Percentiles rank a stretch among this genome's conserved stretches.
These are phyloP conservation scores for Rhinophrynus dorsalis DNA, from an alignment of 2,797 vertebrate species.

Conservation along the genomic window DNA sequence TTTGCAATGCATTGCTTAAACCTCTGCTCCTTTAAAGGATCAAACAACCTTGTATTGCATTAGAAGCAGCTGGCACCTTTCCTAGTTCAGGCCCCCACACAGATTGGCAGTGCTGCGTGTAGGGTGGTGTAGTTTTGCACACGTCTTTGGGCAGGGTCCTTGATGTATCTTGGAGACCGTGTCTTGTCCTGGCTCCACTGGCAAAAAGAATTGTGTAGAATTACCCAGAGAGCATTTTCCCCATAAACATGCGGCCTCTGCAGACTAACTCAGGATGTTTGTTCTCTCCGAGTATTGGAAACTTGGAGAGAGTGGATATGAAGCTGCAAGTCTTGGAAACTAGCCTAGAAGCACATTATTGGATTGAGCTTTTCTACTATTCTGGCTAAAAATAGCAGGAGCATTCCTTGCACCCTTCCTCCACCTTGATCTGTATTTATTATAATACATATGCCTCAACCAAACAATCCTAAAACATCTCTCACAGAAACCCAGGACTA, in stretches of 20 bases:
- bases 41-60: no score
- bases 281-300: constrained; percentile 11
- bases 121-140: not conserved
- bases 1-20: no score
- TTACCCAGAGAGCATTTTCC: not conserved
- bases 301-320: constrained; percentile 9
- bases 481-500: no score
- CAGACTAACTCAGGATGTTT: not conserved
- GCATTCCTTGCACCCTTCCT: not conserved
- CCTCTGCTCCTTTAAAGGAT: no score
- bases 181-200: not conserved
- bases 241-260: not conserved
- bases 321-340: not conserved
- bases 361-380: not conserved
- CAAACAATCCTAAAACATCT: no score
- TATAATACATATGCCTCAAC: no score
- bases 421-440: no score
- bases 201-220: no score
- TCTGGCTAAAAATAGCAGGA: constrained; percentile 3
- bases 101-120: not conserved
- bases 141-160: not conserved
- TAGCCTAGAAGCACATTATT: constrained; percentile 10
- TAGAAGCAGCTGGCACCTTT: no score
- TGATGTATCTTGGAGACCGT: not conserved
- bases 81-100: not conserved